phyloP scores from a whole-genome alignment of 35 echinoderm and acorn worm species.

The Apostichopus californicus region DNA sequence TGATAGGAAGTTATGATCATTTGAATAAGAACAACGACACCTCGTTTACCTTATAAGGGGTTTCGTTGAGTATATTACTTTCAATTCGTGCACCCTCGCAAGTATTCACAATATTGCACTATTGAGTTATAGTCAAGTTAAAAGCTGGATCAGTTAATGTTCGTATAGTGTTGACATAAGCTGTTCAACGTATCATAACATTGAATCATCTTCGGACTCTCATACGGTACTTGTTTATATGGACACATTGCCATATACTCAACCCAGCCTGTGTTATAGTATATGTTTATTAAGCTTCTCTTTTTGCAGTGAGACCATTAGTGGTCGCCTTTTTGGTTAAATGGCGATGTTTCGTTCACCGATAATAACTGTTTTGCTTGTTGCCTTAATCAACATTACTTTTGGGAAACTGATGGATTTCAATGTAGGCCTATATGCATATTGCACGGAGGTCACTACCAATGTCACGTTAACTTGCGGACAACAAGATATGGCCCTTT shows the following conservation, averaged over 20 bases:
- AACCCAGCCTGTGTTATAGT: not conserved
- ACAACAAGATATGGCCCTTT: not conserved
- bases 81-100: not conserved
- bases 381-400: not conserved
- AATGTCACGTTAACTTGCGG: not conserved
- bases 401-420: not conserved
- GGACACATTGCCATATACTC: too few species aligned
- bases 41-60: not conserved
- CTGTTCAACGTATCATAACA: not conserved
- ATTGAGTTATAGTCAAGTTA: not conserved
- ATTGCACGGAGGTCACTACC: not conserved
- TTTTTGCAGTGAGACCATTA: not conserved
- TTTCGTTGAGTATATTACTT: not conserved
- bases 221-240: too few species aligned
- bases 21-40: not conserved
- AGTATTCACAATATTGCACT: too few species aligned
- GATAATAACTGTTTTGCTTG: not conserved
- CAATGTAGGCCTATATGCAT: not conserved
- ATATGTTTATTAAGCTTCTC: not conserved
- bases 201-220: not conserved
- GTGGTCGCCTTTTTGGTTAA: not conserved
- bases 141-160: not conserved
- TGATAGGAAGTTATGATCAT: not conserved
- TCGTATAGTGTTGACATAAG: not conserved
- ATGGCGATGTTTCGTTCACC: not conserved